phyloP scores from a whole-genome alignment of 2,797 vertebrate species.

The Gouania willdenowi region DNA sequence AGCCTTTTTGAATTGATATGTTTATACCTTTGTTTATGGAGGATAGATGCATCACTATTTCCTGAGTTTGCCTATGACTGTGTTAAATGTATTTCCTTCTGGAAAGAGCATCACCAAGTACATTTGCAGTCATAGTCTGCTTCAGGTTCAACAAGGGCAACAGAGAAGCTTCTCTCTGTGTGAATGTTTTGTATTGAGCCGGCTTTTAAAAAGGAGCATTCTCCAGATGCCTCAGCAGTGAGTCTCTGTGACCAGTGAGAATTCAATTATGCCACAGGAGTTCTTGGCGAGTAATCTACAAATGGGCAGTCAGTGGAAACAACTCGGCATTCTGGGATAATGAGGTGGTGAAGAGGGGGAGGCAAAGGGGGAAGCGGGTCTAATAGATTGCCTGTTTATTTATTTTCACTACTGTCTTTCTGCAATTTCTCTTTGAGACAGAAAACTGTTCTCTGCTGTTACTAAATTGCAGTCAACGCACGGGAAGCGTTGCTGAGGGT shows the following conservation, averaged over 20 bases:
- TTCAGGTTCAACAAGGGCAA: slow-evolving; percentile 29
- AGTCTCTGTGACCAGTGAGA: slow-evolving; percentile 61
- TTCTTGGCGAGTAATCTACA: slow-evolving; percentile 68
- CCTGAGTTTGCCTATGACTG: background rate
- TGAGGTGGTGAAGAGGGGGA: too few species aligned
- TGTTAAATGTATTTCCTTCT: slow-evolving; percentile 9
- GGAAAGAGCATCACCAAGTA: slow-evolving; percentile 13
- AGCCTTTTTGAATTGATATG: slow-evolving; percentile 9
- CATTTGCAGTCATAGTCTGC: slow-evolving; percentile 22
- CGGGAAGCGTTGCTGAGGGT: too few species aligned
- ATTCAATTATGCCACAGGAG: slow-evolving; percentile 68
- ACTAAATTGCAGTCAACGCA: too few species aligned
- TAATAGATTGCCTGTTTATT: too few species aligned
- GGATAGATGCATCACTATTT: slow-evolving; percentile 4
- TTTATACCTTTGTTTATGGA: too few species aligned
- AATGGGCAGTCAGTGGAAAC: slow-evolving; percentile 57
- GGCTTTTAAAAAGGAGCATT: slow-evolving; percentile 64
- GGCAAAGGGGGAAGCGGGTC: slow-evolving; percentile 10
- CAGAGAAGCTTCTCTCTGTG: slow-evolving; percentile 70
- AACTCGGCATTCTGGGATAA: slow-evolving; percentile 47
- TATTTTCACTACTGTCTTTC: too few species aligned
- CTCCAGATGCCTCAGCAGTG: slow-evolving; percentile 66
- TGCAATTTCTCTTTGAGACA: too few species aligned
- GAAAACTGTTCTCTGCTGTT: too few species aligned
- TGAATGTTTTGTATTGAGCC: slow-evolving; percentile 35